Percentiles rank a stretch among this genome's conserved stretches.
Evolutionary conservation across 2,113 vertebrate species (phyloP).

Genomic region (Columba livia): DNA sequence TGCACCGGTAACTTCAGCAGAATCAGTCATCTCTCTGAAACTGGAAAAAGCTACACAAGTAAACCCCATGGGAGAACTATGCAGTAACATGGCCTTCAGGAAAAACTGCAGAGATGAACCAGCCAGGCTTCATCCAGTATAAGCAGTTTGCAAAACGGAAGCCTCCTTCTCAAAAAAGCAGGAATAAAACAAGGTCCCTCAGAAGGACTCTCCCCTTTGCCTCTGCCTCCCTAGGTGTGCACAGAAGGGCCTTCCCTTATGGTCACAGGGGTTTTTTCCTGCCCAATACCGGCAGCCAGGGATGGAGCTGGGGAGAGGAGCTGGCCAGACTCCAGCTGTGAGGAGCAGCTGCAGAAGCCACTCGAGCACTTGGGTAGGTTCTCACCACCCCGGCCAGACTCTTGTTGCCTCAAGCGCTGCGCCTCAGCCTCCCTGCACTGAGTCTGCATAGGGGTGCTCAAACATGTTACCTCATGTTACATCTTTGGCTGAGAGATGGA

Average conservation of each 20-base stretch:
- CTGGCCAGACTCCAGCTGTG: not conserved
- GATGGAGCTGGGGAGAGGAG: not conserved
- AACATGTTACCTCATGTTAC: accelerated
- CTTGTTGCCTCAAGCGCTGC: accelerated
- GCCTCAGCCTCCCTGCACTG: accelerated
- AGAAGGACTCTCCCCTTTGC: not conserved
- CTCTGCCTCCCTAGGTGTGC: not conserved
- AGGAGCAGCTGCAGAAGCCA: not conserved
- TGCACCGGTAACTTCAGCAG: not conserved
- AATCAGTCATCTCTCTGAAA: conserved; percentile 32
- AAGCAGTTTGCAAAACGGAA: not conserved
- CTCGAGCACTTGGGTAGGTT: accelerated
- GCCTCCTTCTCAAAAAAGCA: not conserved
- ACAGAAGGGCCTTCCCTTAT: not conserved
- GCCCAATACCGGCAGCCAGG: not conserved
- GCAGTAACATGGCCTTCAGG: not conserved
- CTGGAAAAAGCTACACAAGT: not conserved
- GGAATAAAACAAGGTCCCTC: not conserved
- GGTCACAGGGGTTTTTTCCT: not conserved
- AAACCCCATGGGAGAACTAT: not conserved
- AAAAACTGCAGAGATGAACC: not conserved
- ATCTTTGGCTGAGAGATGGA: not conserved
- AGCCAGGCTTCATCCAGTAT: not conserved
- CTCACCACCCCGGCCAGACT: not conserved
- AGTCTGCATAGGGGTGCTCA: not conserved